Conservation (phyloP, 2,113 vertebrate genomes). For the Lichenostomus cassidix region DNA sequence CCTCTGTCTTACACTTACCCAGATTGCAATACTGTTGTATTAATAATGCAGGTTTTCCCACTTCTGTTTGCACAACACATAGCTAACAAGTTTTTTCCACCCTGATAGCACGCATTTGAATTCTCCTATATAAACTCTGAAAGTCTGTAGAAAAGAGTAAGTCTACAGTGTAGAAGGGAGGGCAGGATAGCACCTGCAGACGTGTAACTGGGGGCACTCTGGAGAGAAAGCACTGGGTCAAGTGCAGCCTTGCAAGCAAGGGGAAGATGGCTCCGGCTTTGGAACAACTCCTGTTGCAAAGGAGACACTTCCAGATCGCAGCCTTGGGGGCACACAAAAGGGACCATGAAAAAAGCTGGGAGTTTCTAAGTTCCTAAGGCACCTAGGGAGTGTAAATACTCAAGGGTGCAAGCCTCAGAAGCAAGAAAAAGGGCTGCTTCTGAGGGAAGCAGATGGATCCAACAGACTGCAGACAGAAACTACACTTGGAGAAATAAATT, state of each 20-base stretch:
- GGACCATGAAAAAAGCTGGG: background rate
- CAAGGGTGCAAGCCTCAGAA: background rate
- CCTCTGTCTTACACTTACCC: background rate
- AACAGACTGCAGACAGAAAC: background rate
- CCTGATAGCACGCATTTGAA: background rate
- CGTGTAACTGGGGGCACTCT: background rate
- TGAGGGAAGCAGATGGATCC: background rate
- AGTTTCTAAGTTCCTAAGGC: background rate
- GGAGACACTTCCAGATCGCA: background rate
- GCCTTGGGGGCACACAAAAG: background rate
- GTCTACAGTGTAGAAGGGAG: background rate
- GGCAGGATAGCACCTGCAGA: background rate
- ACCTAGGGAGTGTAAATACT: background rate
- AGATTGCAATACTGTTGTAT: background rate
- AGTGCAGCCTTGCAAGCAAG: background rate
- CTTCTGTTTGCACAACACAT: background rate
- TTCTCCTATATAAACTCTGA: background rate
- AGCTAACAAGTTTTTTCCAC: background rate
- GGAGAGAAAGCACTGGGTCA: background rate
- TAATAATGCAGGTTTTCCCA: background rate
- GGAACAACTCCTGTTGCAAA: background rate
- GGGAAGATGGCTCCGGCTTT: background rate
- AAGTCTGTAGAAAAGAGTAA: background rate
- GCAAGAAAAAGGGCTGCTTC: background rate
- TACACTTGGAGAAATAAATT: background rate